phyloP scores from a whole-genome alignment of 2,888 invertebrate species.

The Troides aeacus region DNA sequence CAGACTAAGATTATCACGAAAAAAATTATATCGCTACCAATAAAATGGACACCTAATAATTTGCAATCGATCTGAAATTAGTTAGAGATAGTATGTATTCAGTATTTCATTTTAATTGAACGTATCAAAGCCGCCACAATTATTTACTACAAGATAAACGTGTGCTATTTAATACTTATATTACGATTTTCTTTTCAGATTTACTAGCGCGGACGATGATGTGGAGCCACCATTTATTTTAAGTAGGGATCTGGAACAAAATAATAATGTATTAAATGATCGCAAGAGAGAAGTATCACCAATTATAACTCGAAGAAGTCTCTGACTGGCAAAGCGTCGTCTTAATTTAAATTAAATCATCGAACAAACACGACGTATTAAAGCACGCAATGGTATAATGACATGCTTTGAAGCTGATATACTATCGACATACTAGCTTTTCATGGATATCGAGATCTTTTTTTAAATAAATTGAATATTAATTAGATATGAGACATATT shows the following conservation, averaged over 20 bases:
- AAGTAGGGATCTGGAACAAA: slow-evolving; percentile 59
- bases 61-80: too few species aligned
- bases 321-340: slow-evolving; percentile 41
- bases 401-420: slow-evolving; percentile 6
- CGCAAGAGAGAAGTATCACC: slow-evolving; percentile 43
- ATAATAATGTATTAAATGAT: slow-evolving; percentile 57
- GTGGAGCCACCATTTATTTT: slow-evolving; percentile 64
- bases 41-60: too few species aligned
- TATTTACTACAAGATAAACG: too few species aligned
- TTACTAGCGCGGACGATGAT: slow-evolving; percentile 63
- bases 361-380: neutral
- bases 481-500: neutral
- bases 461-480: slow-evolving; percentile 18
- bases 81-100: too few species aligned
- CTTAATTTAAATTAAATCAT: slow-evolving; percentile 14
- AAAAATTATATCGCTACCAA: too few species aligned
- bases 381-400: slow-evolving; percentile 5
- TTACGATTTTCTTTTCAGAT: slow-evolving; percentile 45
- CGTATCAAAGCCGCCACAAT: too few species aligned
- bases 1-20: too few species aligned
- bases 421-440: slow-evolving; percentile 32
- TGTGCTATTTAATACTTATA: neutral
- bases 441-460: slow-evolving; percentile 33
- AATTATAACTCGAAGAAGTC: slow-evolving; percentile 40
- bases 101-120: too few species aligned